Base-by-base conservation (phyloP, 1,140 invertebrate genomes). In the Papilio polyxenes region DNA sequence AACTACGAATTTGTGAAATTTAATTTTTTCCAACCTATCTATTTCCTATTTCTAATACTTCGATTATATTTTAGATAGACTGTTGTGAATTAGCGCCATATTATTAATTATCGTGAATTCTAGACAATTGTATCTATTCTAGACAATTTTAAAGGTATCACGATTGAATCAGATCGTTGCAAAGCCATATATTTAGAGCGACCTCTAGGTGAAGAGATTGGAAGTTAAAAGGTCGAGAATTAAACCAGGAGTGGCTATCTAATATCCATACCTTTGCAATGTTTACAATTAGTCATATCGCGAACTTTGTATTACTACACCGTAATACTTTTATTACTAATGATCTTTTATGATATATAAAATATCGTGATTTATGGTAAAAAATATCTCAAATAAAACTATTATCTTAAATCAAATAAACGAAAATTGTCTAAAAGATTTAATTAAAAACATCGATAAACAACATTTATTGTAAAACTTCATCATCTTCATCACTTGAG, bases 181-280 rank as follows among this genome's bases (percentile, higher is more conserved):
- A 20, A 75, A 75, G 40, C 4, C 10, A 44, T 72, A 72, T 9
- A 37, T 20, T 37, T n/a, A 17, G 74, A 44, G 74, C 74, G 74
- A 75, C 74, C 74, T 75, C 74, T 75, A 40, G 17, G 15, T 9
- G 17, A 44, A 40, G 74, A 44, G 31, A 75, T 75, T 75, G 74
- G 17, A 15, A 44, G 40, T 75, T 44, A 44, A 75, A 75, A 75
- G 74, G 74, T 75, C 74, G 74, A 75, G 74, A 75, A 44, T 75
- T 44, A 59, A n/a, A 75, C 40, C 74, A 40, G 74, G 74, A 75
- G 74, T 48, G 74, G 74, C 74, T 48, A 44, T 44, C 74, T 17
- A 17, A 74, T 74, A 74, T 23, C 72, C 72, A 74, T 44, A 40
- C 44, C 72, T 10, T 74, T 31, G 69, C 13, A 44, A 72, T 72